These are phyloP conservation scores for Lasioglossum morio DNA, from an alignment of 2,888 invertebrate genomes.

Conservation along the genomic window DNA sequence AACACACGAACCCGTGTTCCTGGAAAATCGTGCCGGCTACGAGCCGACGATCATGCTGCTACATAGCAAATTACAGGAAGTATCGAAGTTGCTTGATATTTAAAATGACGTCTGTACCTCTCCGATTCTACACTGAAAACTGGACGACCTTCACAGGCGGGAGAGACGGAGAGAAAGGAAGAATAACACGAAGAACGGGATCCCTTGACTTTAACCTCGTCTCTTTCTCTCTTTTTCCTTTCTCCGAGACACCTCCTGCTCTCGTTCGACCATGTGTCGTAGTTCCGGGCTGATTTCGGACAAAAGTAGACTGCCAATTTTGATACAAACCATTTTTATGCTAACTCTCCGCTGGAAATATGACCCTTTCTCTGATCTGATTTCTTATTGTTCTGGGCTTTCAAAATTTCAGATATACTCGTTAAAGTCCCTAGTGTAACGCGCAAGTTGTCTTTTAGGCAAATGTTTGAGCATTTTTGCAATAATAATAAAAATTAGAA, in stretches of 20 bases:
- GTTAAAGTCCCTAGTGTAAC: neutral
- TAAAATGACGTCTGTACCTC: conserved; percentile 55
- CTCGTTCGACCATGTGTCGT: neutral
- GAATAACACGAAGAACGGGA: conserved; percentile 41
- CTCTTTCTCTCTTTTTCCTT: neutral
- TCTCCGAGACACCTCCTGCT: neutral
- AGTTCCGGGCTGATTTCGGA: neutral
- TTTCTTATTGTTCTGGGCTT: neutral
- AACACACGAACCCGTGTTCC: neutral
- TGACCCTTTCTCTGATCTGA: too few species aligned
- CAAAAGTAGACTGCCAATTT: neutral
- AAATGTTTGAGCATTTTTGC: neutral
- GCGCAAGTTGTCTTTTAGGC: neutral
- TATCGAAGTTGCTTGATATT: conserved; percentile 47
- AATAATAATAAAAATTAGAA: neutral
- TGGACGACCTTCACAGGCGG: conserved; percentile 58
- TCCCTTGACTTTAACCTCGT: conserved; percentile 23
- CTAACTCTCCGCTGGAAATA: neutral
- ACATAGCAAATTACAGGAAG: conserved; percentile 56
- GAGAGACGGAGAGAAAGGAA: conserved; percentile 52
- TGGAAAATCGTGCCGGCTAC: conserved; percentile 18
- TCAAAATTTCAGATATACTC: neutral
- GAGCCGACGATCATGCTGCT: neutral
- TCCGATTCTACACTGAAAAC: conserved; percentile 65
- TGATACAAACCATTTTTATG: neutral